Evolutionary conservation across 1,140 invertebrate species (phyloP).

Genomic region (Ephestia elutella): DNA sequence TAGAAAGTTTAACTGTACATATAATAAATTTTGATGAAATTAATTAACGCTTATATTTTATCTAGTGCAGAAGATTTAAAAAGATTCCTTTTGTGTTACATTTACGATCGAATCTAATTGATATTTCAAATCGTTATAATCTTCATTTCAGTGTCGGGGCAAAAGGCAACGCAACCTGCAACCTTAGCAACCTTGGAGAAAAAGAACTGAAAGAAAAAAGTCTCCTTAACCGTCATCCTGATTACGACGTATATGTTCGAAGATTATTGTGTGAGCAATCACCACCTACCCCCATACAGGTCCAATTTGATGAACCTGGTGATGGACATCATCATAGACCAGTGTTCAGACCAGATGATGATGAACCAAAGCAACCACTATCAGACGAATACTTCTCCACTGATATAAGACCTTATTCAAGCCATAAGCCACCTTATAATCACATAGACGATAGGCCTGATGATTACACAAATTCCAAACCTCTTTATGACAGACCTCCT

Average conservation of each 20-base stretch:
- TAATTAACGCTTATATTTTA: too few relatives aligned
- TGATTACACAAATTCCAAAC: slow-evolving; percentile 41
- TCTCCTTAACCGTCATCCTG: slow-evolving; percentile 43
- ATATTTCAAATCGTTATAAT: slow-evolving; percentile 7
- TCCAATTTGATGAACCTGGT: slow-evolving; percentile 38
- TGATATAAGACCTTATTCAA: slow-evolving; percentile 34
- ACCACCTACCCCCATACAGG: slow-evolving; percentile 47
- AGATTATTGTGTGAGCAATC: slow-evolving; percentile 55
- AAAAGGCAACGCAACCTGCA: slow-evolving; percentile 63
- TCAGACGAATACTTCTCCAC: slow-evolving; percentile 34
- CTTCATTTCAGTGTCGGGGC: slow-evolving; percentile 55
- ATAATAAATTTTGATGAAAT: too few relatives aligned
- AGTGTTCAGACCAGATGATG: slow-evolving; percentile 44
- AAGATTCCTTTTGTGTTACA: too few relatives aligned
- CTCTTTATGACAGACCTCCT: slow-evolving; percentile 45
- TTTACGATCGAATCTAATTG: too few relatives aligned
- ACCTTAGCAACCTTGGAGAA: slow-evolving; percentile 48
- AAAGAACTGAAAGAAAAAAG: slow-evolving; percentile 54
- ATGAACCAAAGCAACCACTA: slow-evolving; percentile 38
- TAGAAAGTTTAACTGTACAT: background rate
- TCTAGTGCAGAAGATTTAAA: too few relatives aligned
- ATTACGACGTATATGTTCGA: slow-evolving; percentile 59
- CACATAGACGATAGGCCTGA: slow-evolving; percentile 51
- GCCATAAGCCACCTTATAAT: slow-evolving; percentile 28
- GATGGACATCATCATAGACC: slow-evolving; percentile 37